phyloP scores from a whole-genome alignment of 1,140 invertebrate species.

The Procambarus virginalis region DNA sequence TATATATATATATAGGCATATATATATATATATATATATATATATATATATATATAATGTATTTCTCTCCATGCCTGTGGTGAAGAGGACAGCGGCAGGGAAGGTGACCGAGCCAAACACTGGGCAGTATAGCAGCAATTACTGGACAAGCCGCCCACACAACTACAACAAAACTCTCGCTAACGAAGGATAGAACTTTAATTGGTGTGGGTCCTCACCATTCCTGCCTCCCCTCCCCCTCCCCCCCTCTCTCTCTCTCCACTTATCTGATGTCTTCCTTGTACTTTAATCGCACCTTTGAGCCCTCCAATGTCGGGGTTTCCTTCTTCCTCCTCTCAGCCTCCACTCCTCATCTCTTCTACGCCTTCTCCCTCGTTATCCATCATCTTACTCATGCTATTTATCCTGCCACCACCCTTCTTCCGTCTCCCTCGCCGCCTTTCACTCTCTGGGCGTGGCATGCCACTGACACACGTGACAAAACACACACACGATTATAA shows the following conservation, averaged over 20 bases:
- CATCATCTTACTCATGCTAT: background rate
- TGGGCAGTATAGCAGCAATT: background rate
- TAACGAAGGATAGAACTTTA: constrained; percentile 31
- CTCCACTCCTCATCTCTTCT: background rate
- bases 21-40: no score
- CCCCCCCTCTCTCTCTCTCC: background rate
- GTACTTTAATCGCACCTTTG: background rate
- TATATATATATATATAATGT: no score
- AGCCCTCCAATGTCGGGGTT: no score
- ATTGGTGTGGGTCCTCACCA: background rate
- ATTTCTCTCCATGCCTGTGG: no score
- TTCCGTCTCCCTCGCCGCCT: no score
- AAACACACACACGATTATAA: no score
- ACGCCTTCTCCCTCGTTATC: background rate
- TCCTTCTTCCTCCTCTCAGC: background rate
- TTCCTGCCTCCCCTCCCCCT: background rate
- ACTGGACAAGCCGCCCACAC: background rate
- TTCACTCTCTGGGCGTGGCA: no score
- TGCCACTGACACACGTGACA: no score
- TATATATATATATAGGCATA: no score
- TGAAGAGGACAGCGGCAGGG: no score
- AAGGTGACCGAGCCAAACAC: background rate
- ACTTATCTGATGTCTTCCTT: no score
- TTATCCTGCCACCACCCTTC: background rate
- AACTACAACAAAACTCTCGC: constrained; percentile 33